Evolutionary conservation across 2,888 invertebrate genomes (phyloP).

Genomic region (Nomada hirtipes): DNA sequence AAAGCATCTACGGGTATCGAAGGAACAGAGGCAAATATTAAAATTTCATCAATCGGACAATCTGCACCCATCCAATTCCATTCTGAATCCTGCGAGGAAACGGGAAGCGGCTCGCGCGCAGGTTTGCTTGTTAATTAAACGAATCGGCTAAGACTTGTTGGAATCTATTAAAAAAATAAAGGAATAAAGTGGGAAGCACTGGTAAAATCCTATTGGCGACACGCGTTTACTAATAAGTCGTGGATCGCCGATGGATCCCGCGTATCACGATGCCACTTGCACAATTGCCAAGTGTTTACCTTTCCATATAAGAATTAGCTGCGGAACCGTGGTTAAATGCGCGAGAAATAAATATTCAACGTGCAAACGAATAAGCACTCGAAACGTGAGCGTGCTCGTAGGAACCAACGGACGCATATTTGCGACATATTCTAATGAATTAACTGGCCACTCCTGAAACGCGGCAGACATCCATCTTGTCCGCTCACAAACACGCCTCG

Average conservation of each 20-base stretch:
- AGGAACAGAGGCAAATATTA: neutral
- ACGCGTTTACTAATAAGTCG: slow-evolving; percentile 14
- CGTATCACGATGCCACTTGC: slow-evolving; percentile 21
- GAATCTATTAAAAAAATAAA: neutral
- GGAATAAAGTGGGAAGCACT: neutral
- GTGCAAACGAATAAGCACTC: neutral
- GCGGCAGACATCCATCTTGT: slow-evolving; percentile 44
- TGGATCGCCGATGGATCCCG: neutral
- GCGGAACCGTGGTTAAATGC: neutral
- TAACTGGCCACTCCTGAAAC: slow-evolving; percentile 41
- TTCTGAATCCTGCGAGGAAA: slow-evolving; percentile 11
- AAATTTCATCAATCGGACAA: slow-evolving; percentile 37
- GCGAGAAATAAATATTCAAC: slow-evolving; percentile 24
- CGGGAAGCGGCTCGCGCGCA: slow-evolving; percentile 12
- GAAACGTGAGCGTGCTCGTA: neutral
- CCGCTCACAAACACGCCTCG: slow-evolving; percentile 50
- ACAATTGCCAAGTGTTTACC: slow-evolving; percentile 14
- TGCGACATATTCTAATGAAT: slow-evolving; percentile 42
- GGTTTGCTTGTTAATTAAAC: slow-evolving; percentile 3
- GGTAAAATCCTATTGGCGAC: slow-evolving; percentile 18
- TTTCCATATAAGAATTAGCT: neutral
- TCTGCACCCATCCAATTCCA: slow-evolving; percentile 36
- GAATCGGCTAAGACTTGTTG: neutral
- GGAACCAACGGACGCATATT: neutral
- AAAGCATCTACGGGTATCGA: neutral